Evolutionary conservation across 1,140 invertebrate species (phyloP).

Genomic region (Sesamia nonagrioides): DNA sequence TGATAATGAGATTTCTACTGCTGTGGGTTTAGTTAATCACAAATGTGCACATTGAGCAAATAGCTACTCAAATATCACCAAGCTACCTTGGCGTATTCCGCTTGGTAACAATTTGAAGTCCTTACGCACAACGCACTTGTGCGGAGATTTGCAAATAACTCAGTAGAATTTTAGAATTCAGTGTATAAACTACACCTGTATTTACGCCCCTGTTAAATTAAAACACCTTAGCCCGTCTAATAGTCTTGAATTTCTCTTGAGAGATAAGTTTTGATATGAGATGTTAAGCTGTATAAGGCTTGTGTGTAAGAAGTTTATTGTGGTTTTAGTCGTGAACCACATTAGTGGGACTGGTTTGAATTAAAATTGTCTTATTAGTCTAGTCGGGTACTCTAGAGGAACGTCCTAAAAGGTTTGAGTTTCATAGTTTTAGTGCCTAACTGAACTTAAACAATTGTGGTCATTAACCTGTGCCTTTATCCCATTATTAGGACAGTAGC

Average conservation of each 20-base stretch:
- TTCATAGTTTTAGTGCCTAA: too few species aligned
- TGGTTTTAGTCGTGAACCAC: neutral
- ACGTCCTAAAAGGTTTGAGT: too few species aligned
- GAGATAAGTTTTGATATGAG: neutral
- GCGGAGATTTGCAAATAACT: constrained; percentile 12
- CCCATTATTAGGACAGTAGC: too few species aligned
- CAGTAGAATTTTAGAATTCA: constrained; percentile 1
- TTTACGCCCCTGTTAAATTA: constrained; percentile 20
- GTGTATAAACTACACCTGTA: constrained; percentile 21
- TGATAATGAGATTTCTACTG: too few species aligned
- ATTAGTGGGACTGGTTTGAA: neutral
- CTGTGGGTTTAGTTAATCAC: too few species aligned
- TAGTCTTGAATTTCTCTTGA: constrained; percentile 27
- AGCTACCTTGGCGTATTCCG: too few species aligned
- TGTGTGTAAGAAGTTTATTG: neutral
- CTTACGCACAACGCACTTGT: neutral
- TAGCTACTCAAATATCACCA: too few species aligned
- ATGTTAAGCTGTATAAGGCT: neutral
- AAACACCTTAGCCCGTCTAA: constrained; percentile 18
- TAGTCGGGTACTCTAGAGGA: neutral
- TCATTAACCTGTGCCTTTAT: too few species aligned
- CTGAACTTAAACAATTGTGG: neutral
- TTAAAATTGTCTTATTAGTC: neutral
- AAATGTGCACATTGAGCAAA: too few species aligned
- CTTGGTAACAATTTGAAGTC: neutral